Evolutionary conservation across 2,113 vertebrate genomes (phyloP).

Genomic region (Dicentrarchus labrax): DNA sequence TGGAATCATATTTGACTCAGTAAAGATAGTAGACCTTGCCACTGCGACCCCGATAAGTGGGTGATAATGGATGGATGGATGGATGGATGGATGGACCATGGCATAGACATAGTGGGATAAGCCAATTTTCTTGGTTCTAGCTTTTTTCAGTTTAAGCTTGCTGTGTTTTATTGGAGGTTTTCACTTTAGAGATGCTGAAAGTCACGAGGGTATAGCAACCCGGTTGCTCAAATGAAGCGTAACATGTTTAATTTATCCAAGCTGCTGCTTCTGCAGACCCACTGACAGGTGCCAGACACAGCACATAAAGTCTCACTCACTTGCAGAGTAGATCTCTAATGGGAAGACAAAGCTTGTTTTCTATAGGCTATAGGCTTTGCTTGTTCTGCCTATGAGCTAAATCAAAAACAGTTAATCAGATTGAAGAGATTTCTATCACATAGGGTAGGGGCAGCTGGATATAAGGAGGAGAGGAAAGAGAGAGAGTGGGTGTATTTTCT

Average conservation of each 20-base stretch:
- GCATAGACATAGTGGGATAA: slow-evolving; percentile 8
- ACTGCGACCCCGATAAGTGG: too few species aligned
- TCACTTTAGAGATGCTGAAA: slow-evolving; percentile 47
- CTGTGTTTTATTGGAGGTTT: slow-evolving; percentile 46
- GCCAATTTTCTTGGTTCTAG: not conserved
- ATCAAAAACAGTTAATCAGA: slow-evolving; percentile 73
- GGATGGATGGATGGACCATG: not conserved
- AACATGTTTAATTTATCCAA: slow-evolving; percentile 77
- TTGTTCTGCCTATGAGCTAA: slow-evolving; percentile 49
- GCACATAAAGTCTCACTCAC: slow-evolving; percentile 51
- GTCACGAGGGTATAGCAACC: slow-evolving; percentile 37
- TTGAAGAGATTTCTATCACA: slow-evolving; percentile 67
- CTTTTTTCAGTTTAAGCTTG: slow-evolving; percentile 24
- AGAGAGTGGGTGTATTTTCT: slow-evolving; percentile 17
- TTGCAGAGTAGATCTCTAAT: slow-evolving; percentile 34
- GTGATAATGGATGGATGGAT: too few species aligned
- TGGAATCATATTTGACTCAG: slow-evolving; percentile 36
- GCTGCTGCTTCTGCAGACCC: slow-evolving; percentile 60
- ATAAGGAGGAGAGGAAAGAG: slow-evolving; percentile 9
- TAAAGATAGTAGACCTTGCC: slow-evolving; percentile 9
- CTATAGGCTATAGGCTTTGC: slow-evolving; percentile 37
- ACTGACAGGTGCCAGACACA: slow-evolving; percentile 72
- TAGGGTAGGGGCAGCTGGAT: slow-evolving; percentile 45
- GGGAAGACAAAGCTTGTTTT: slow-evolving; percentile 49
- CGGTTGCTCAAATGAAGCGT: slow-evolving; percentile 68